A percentile compares a stretch with the other conserved stretches of the same genome.
Evolutionary conservation across 2,797 vertebrate species (phyloP).

Genomic region (Trachops cirrhosus): DNA sequence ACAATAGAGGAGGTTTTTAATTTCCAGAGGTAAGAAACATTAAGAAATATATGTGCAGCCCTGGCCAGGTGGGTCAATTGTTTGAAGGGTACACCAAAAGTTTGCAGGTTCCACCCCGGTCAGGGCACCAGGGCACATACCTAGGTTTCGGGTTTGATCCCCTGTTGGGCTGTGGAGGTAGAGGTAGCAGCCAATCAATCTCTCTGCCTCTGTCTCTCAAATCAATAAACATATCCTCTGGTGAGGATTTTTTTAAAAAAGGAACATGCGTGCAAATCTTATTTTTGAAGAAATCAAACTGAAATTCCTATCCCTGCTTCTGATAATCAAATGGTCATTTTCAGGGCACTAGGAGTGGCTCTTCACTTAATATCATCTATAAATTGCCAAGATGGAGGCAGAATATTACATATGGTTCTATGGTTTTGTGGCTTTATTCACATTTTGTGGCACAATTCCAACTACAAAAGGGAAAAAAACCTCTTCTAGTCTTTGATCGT

Average conservation of each 20-base stretch:
- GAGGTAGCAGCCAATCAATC: neutral
- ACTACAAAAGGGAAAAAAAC: neutral
- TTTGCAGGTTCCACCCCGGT: too few relatives aligned
- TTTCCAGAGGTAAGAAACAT: conserved; percentile 26
- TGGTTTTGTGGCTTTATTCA: too few relatives aligned
- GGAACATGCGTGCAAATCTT: neutral
- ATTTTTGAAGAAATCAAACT: conserved; percentile 17
- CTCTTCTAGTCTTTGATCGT: neutral
- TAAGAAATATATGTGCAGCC: neutral
- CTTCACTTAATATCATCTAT: neutral
- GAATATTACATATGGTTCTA: neutral
- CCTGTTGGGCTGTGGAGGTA: neutral
- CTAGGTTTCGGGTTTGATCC: neutral
- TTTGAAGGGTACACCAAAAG: too few relatives aligned
- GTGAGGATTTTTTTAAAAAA: neutral
- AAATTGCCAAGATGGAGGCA: neutral
- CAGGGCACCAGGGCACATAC: neutral
- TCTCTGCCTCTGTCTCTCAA: neutral
- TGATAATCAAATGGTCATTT: conserved; percentile 3
- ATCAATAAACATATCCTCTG: neutral
- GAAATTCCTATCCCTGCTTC: conserved; percentile 28
- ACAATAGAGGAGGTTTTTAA: neutral
- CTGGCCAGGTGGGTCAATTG: neutral
- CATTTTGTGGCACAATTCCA: too few relatives aligned
- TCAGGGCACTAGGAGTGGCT: neutral